Base-by-base conservation (phyloP, 2,113 vertebrate genomes). In the Beaufortia kweichowensis region DNA sequence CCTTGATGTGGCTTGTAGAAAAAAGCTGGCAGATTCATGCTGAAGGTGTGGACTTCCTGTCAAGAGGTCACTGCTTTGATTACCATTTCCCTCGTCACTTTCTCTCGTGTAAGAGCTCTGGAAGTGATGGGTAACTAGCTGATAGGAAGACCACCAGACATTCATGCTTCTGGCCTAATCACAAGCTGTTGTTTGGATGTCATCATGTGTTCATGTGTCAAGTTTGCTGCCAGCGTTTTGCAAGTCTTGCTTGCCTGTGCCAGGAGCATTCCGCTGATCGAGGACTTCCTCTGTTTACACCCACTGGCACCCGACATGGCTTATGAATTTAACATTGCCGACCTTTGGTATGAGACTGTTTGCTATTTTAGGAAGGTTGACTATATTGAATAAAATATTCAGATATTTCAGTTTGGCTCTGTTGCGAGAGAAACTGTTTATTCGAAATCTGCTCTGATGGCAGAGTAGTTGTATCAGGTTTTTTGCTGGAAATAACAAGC, bases 21-120 rank as follows among this genome's bases (percentile, higher is more conserved):
- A 66, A n/a, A 19, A 48, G 61, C 23, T 59, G 75, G 29, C 65
- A 71, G 82, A 68, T 71, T 75, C 70, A 71, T 71, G 19, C 26
- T 56, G 31, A 75, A 79, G 79, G 73, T 68, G 55, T 55, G 48
- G 76, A 62, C 59, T 66, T 59, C 41, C 67, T 24, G 77, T 77
- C 57, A 59, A 76, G 74, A 35, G 76, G 55, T 81, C 56, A 55
- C 43, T 33, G 76, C 72, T 76, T 81, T 76, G 82, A 73, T 78
- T 78, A 82, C 24, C 64, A 78, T 75, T 81, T 79, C 57, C 53
- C n/a, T 39, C 19, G 56, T 53, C 57, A 53, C 66, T 62, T 55
- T 43, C 46, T 50, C 19, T 1, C 50, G 11, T 26, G n/a, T 28
- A 17, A 28, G 29, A 33, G 48, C 23, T 39, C 6, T 55, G 17